Evolutionary conservation across 2,113 vertebrate species (phyloP).

Genomic region (Eublepharis macularius): DNA sequence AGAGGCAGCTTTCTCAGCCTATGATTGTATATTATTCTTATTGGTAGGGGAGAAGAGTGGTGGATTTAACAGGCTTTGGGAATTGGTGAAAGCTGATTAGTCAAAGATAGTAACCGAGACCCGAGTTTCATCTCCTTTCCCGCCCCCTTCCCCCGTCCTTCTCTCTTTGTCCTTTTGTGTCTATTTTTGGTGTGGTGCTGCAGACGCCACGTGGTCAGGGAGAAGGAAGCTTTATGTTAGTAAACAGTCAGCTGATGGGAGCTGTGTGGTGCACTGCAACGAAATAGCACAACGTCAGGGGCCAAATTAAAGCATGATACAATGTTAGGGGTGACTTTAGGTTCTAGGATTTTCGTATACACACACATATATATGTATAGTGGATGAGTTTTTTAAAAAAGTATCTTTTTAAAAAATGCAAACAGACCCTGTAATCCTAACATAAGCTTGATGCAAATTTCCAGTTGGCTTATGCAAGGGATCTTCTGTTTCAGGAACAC

Average conservation of each 20-base stretch:
- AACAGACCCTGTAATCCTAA: not conserved
- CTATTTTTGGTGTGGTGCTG: slow-evolving; percentile 77
- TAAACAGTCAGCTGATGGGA: slow-evolving; percentile 73
- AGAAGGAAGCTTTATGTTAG: slow-evolving; percentile 62
- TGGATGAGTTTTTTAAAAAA: not conserved
- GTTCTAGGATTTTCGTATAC: not conserved
- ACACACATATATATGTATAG: not conserved
- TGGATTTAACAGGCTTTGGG: not conserved
- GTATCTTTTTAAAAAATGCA: not conserved
- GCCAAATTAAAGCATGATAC: slow-evolving; percentile 44
- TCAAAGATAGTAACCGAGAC: slow-evolving; percentile 40
- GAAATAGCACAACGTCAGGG: slow-evolving; percentile 35
- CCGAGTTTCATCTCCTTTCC: slow-evolving; percentile 56
- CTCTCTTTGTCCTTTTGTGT: slow-evolving; percentile 74
- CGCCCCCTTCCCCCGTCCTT: slow-evolving; percentile 36
- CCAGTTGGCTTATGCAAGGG: not conserved
- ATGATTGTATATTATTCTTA: not conserved
- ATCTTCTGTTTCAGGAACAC: slow-evolving; percentile 77
- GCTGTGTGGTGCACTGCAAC: slow-evolving; percentile 41
- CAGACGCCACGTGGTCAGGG: slow-evolving; percentile 74
- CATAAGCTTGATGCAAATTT: not conserved
- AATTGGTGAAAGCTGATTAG: slow-evolving; percentile 59
- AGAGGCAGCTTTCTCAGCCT: slow-evolving; percentile 25
- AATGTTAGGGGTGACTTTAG: not conserved
- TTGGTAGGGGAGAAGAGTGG: not conserved